Base-by-base conservation (phyloP, 2,113 vertebrate species). In the Sturnus vulgaris region DNA sequence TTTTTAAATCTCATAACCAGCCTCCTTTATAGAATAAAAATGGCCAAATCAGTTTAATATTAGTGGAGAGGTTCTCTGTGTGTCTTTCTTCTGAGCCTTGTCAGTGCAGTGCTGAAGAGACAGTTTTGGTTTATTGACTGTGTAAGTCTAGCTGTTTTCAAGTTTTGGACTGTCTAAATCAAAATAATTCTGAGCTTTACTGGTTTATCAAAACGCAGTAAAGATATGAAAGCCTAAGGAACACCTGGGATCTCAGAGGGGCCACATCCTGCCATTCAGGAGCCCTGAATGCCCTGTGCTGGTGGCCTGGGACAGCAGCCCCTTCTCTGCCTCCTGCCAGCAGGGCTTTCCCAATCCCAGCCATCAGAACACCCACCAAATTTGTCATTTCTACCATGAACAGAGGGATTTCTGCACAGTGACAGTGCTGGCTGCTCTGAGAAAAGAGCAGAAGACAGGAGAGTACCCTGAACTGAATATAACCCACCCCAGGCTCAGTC, bases 11-110 rank as follows among this genome's bases (percentile, higher is more conserved):
- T 93, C 95, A 96, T 96, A 97, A 96, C 94, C 95, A 92, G 95
- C 82, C 92, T 96, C 88, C 80, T 97, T 95, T 92, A 86, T 93
- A 96, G 97, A 95, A 96, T 97, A 96, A 97, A 97, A 97, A 97
- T 91, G 95, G 94, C 92, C 92, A 97, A 95, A 97, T 96, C 96
- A 96, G 96, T 96, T 96, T 97, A 96, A 94, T 96, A 97, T 90
- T 94, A 97, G 96, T 49, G 65, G 88, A 96, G 92, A 94, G 84
- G 52, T 93, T 94, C 82, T 91, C 83, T 83, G 86, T 28, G 83
- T 84, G 77, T 86, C 95, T 96, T 47, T 78, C 86, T 91, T 92
- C 90, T 73, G 55, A 95, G 87, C 27, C 90, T 86, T 92, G 86
- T 85, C 92, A 93, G 55, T 2, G 4, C 86, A 59, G 59, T 42